Evolutionary conservation across 2,113 vertebrate species (phyloP), one percentile per base, ranked within the genome.

Genomic region (Sphaerodactylus townsendi): DNA sequence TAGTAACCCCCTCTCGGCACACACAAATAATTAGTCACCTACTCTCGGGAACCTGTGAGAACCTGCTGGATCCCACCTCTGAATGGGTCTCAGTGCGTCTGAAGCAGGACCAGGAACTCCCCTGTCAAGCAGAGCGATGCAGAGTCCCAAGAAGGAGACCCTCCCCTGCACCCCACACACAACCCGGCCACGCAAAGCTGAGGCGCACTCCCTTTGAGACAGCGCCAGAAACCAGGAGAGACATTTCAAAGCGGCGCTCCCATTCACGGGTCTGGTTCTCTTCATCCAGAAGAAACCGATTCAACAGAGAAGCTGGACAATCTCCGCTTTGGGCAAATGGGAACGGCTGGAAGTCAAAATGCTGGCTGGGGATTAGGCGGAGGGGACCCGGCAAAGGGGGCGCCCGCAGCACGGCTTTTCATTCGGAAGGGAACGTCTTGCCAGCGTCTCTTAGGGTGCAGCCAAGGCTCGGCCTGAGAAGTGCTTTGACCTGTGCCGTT

Each of bases 251-350:
- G 89, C 23, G 0, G 64, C 41, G 6, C 59, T 86, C 23, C 77
- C 77, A 77, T 80, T 83, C 53, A 70, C 5, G 21, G 64, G n/a
- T 76, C 83, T 83, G 53, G 87, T 41, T 39, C 78, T 90, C 91
- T 94, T 89, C 88, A 83, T 79, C 81, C 68, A 86, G 85, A 85
- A 76, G 77, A 83, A 89, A 83, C 86, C 88, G 88, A 91, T 92
- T 39, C 86, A 86, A 92, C 85, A 84, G 14, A 28, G 39, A 92
- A 76, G 44, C 84, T 44, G 53, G 1, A 77, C 0, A 2, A 81
- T 83, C 77, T 66, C 69, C 7, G 46, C 17, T 76, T 0, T 0
- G 62, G 81, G 2, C 71, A 72, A 88, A 62, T 30, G 62, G n/a
- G 85, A 46, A 83, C 81, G 11, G 75, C 39, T 62, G 21, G 15